Percentiles rank a stretch among this genome's conserved stretches.
These are phyloP conservation scores for Rhabdomys pumilio DNA, from an alignment of 2,797 vertebrate genomes.

Conservation along the genomic window DNA sequence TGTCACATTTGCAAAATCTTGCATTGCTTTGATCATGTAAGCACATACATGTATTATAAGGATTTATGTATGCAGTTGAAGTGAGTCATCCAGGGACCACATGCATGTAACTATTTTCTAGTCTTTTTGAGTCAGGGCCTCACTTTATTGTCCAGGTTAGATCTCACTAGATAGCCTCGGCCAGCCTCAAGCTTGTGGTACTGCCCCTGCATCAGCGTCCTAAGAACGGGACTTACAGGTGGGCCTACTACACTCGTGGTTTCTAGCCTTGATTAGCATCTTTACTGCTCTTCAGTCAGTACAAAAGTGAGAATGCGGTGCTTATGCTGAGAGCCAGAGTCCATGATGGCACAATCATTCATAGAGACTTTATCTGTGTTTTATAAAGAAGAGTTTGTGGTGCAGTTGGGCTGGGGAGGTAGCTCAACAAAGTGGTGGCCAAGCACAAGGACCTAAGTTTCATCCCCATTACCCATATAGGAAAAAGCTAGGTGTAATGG, in stretches of 20 bases:
- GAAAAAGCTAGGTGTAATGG: not conserved
- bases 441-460: not conserved
- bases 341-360: not conserved
- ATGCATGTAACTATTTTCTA: conserved; percentile 47
- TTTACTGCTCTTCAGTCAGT: conserved; percentile 48
- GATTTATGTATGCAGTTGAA: conserved; percentile 23
- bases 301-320: conserved; percentile 16
- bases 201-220: not conserved
- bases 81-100: conserved; percentile 33
- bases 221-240: not conserved
- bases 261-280: conserved; percentile 30
- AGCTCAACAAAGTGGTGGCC: not conserved
- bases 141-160: not conserved
- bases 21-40: not conserved
- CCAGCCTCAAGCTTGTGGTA: not conserved
- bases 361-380: not conserved
- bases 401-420: not conserved
- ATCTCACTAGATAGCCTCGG: not conserved
- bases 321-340: conserved; percentile 16
- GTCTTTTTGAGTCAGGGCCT: conserved; percentile 5
- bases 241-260: not conserved
- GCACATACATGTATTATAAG: not conserved
- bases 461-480: not conserved
- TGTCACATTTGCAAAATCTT: not conserved
- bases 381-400: not conserved